These are phyloP conservation scores for Abramis brama DNA, from an alignment of 2,113 vertebrate genomes.

Conservation along the genomic window DNA sequence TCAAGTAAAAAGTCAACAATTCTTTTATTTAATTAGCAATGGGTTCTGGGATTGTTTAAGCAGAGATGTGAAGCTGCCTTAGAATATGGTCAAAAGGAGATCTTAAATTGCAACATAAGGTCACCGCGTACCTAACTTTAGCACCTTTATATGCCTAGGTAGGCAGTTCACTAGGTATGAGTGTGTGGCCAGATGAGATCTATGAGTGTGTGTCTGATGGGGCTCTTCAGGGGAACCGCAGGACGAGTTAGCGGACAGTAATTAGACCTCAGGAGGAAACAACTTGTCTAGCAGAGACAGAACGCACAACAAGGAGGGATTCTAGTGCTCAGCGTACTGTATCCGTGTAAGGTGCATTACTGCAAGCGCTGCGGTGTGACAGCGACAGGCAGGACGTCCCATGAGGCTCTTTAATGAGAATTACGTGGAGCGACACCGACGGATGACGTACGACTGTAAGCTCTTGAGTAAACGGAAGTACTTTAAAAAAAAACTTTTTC, in stretches of 20 bases:
- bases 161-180: background rate
- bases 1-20: too few species aligned
- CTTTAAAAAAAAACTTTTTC: background rate
- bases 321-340: background rate
- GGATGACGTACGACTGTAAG: background rate
- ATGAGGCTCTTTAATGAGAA: background rate
- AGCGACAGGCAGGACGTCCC: constrained; percentile 10
- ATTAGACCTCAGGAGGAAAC: constrained; percentile 51
- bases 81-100: background rate
- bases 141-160: background rate
- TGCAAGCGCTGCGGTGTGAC: background rate
- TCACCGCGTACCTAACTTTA: background rate
- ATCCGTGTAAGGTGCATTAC: background rate
- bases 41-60: background rate
- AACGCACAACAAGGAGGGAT: background rate
- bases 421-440: background rate
- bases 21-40: background rate
- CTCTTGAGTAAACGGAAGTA: background rate
- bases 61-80: background rate
- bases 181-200: background rate
- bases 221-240: constrained; percentile 22
- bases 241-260: constrained; percentile 33
- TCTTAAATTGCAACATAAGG: background rate
- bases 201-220: background rate
- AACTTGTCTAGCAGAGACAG: constrained; percentile 21